phyloP scores from a whole-genome alignment of 2,888 invertebrate species.

The Oligia latruncula region DNA sequence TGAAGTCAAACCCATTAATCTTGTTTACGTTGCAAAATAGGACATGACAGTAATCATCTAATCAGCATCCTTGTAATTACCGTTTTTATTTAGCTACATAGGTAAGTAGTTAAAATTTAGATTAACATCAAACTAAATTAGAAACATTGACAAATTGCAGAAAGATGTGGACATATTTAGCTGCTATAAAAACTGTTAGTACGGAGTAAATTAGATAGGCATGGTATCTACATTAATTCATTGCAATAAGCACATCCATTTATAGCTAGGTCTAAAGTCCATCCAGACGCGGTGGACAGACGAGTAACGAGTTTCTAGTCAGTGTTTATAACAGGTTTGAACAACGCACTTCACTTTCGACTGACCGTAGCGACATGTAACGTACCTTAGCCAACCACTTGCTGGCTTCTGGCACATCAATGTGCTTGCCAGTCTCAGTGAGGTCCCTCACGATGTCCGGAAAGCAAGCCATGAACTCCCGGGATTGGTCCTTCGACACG shows the following conservation, averaged over 20 bases:
- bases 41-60: slow-evolving; percentile 12
- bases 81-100: neutral
- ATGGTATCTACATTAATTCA: slow-evolving; percentile 18
- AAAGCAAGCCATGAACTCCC: slow-evolving; percentile 96
- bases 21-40: slow-evolving; percentile 29
- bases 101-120: neutral
- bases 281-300: slow-evolving; percentile 52
- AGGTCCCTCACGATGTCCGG: slow-evolving; percentile 96
- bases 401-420: slow-evolving; percentile 94
- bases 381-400: slow-evolving; percentile 95
- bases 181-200: slow-evolving; percentile 57
- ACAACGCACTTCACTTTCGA: slow-evolving; percentile 70
- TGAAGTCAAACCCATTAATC: slow-evolving; percentile 29
- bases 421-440: slow-evolving; percentile 93
- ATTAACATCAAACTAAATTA: slow-evolving; percentile 6
- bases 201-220: slow-evolving; percentile 19
- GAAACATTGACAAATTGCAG: neutral
- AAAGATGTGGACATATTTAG: slow-evolving; percentile 24
- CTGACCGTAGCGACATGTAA: slow-evolving; percentile 75
- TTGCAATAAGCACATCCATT: slow-evolving; percentile 34
- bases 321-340: slow-evolving; percentile 65
- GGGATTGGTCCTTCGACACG: slow-evolving; percentile 94
- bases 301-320: slow-evolving; percentile 66
- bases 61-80: slow-evolving; percentile 18
- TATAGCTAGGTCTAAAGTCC: slow-evolving; percentile 59